These are phyloP conservation scores for Epinotia bilunana DNA, from an alignment of 2,888 invertebrate species.

Conservation along the genomic window DNA sequence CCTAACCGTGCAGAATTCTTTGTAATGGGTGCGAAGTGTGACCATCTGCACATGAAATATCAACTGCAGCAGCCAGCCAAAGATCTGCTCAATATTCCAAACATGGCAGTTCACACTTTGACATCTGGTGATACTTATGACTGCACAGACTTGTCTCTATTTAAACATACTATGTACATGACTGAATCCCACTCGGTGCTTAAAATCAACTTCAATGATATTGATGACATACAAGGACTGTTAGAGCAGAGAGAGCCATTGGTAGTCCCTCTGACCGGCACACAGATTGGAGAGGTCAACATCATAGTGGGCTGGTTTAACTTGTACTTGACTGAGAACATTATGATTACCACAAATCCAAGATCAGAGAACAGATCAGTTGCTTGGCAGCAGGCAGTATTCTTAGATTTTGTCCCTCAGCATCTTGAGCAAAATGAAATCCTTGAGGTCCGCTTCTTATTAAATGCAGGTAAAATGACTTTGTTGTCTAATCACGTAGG, in stretches of 20 bases:
- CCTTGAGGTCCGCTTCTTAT: conserved; percentile 65
- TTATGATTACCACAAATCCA: conserved; percentile 86
- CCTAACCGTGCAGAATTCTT: conserved; percentile 87
- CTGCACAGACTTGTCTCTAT: conserved; percentile 86
- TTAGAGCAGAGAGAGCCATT: conserved; percentile 68
- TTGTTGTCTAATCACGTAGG: conserved; percentile 57
- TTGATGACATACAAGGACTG: conserved; percentile 73
- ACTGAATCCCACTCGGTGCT: conserved; percentile 84
- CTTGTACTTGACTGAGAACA: conserved; percentile 86
- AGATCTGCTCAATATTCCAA: conserved; percentile 61
- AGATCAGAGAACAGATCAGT: conserved; percentile 71
- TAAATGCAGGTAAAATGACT: conserved; percentile 71
- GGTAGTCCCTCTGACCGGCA: conserved; percentile 66
- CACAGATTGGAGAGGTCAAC: conserved; percentile 84
- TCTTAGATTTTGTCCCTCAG: conserved; percentile 81
- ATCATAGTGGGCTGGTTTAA: conserved; percentile 90
- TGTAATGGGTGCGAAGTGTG: conserved; percentile 85
- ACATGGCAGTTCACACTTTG: conserved; percentile 61
- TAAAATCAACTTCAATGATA: conserved; percentile 86
- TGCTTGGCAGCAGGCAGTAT: conserved; percentile 93
- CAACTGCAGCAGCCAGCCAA: conserved; percentile 65
- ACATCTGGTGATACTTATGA: conserved; percentile 86
- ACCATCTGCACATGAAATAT: conserved; percentile 77
- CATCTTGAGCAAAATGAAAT: conserved; percentile 60
- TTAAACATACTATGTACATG: conserved; percentile 83